Percentiles rank a stretch among this genome's conserved stretches.
These are phyloP conservation scores for Elegia similella DNA, from an alignment of 2,888 invertebrate species.

Conservation along the genomic window DNA sequence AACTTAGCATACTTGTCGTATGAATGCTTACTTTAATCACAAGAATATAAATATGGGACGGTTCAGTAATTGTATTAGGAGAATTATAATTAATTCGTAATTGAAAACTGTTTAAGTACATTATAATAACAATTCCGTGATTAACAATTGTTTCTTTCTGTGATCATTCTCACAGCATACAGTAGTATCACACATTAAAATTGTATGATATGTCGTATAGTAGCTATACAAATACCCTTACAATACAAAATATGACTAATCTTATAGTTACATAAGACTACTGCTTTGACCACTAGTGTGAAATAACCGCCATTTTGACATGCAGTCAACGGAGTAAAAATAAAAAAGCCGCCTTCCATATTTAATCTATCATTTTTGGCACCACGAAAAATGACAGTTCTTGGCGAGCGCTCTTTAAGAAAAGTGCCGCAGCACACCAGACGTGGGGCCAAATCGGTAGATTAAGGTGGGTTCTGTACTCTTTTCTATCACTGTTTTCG, in stretches of 20 bases:
- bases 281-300: neutral
- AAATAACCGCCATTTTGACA: too few relatives aligned
- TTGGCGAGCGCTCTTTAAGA: too few relatives aligned
- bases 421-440: too few relatives aligned
- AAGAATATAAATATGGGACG: constrained; percentile 8
- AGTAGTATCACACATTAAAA: constrained; percentile 6
- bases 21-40: neutral
- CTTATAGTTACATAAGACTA: neutral
- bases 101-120: constrained; percentile 2
- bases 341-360: too few relatives aligned
- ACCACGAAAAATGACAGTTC: too few relatives aligned
- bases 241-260: neutral
- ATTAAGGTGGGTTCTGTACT: too few relatives aligned
- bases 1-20: neutral
- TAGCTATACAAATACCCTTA: neutral
- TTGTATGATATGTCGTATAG: constrained; percentile 8
- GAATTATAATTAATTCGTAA: neutral
- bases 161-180: neutral
- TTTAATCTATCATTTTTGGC: too few relatives aligned
- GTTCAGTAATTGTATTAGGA: neutral
- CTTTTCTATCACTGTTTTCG: too few relatives aligned
- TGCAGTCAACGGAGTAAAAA: too few relatives aligned
- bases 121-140: constrained; percentile 5
- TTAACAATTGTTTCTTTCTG: neutral
- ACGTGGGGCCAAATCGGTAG: too few relatives aligned